Evolutionary conservation across 2,113 vertebrate species (phyloP).

Genomic region (Alexandromys fortis): DNA sequence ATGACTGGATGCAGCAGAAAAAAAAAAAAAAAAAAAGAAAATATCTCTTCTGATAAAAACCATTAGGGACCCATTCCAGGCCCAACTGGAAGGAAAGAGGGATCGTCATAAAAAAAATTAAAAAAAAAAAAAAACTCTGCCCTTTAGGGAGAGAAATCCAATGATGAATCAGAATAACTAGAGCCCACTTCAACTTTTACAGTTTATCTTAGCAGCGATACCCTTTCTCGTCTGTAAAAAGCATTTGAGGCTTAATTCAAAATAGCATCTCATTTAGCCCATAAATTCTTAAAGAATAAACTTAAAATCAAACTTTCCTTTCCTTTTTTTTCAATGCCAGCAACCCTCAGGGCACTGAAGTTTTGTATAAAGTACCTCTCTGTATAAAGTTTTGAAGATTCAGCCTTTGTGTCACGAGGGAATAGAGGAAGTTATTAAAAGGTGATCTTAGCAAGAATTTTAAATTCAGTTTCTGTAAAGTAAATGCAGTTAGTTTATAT

Average conservation of each 20-base stretch:
- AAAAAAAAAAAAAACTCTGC: conserved; percentile 3
- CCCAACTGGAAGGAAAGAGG: conserved; percentile 6
- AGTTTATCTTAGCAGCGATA: conserved; percentile 55
- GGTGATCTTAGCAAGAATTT: conserved; percentile 66
- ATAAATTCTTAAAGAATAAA: conserved; percentile 72
- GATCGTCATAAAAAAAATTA: background rate
- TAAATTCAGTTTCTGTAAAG: conserved; percentile 34
- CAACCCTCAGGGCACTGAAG: conserved; percentile 45
- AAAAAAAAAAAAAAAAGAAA: conserved; percentile 58
- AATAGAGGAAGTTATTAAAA: background rate
- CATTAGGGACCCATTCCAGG: background rate
- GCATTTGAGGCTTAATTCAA: conserved; percentile 63
- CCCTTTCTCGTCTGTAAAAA: conserved; percentile 38
- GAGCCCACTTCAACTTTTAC: conserved; percentile 43
- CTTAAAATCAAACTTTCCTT: conserved; percentile 66
- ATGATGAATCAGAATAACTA: conserved; percentile 54
- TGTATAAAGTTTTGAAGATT: conserved; percentile 62
- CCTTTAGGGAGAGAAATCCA: conserved; percentile 39
- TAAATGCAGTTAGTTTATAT: conserved; percentile 38
- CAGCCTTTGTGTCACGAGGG: conserved; percentile 50
- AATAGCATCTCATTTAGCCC: conserved; percentile 67
- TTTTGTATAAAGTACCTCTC: conserved; percentile 69
- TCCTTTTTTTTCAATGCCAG: background rate
- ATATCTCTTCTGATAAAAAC: conserved; percentile 23
- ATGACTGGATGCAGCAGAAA: conserved; percentile 56